A percentile compares a stretch with the other conserved stretches of the same genome.
Evolutionary conservation across 2,888 invertebrate species (phyloP).

Genomic region (Calephelis perditalis): DNA sequence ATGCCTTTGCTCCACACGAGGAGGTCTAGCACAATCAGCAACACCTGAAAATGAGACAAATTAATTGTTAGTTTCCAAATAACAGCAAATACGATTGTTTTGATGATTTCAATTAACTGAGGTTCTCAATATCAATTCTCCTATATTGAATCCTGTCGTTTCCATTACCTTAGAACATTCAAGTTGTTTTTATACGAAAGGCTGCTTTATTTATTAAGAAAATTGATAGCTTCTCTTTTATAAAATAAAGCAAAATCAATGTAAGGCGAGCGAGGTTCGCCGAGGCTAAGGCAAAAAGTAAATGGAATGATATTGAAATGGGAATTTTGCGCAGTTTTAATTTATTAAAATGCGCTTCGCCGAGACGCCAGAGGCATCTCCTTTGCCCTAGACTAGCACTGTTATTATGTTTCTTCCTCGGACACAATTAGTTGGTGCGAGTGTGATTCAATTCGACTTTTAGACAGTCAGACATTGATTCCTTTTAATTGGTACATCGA

Average conservation of each 20-base stretch:
- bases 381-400: constrained; percentile 69
- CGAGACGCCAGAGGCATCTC: constrained; percentile 53
- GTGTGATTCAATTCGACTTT: constrained; percentile 3
- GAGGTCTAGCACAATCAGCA: constrained; percentile 56
- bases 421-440: constrained; percentile 67
- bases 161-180: constrained; percentile 4
- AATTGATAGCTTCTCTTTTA: constrained; percentile 48
- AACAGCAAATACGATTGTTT: not conserved
- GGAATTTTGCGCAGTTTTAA: constrained; percentile 73
- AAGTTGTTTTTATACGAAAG: constrained; percentile 36
- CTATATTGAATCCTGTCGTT: not conserved
- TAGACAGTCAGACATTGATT: constrained; percentile 6
- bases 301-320: constrained; percentile 68
- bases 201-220: constrained; percentile 38
- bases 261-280: constrained; percentile 45
- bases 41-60: constrained; percentile 54
- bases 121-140: not conserved
- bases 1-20: constrained; percentile 64
- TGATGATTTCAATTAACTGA: not conserved
- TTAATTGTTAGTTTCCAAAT: not conserved
- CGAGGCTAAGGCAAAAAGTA: constrained; percentile 47
- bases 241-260: constrained; percentile 53
- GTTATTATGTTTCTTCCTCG: constrained; percentile 70
- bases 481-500: too few species aligned
- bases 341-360: constrained; percentile 72